Evolutionary conservation across 1,140 invertebrate genomes (phyloP), one percentile per base, ranked within the genome.

Genomic region (Panagrolaimus sp.): DNA sequence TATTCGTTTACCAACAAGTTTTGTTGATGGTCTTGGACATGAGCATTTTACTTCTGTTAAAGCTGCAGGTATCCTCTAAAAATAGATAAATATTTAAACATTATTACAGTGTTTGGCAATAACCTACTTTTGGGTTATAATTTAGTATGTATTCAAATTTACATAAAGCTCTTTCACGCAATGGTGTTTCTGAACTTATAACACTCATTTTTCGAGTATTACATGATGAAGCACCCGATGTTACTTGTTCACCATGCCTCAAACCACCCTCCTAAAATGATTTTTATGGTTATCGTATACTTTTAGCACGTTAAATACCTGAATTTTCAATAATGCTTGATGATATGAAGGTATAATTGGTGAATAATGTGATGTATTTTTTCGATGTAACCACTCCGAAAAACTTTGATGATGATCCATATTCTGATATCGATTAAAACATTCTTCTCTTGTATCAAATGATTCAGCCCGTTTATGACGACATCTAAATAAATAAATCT

Each of bases 11-110:
- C 80, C 80, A 15, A 82, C 81, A 21, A 82, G 68, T 67, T 71
- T 72, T n/a, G 72, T 52, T 15, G 78, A 81, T 2, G 80, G 80
- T 45, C 77, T 46, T 45, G 75, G 75, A 73, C 80, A 82, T 21
- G 79, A 82, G 52, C 80, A 82, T 65, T 82, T 83, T n/a, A 82
- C 80, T 74, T 82, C 80, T 8, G 80, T 82, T 48, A 82, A 73
- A 7, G 80, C 81, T 8, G 80, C 82, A 12, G 80, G 80, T 63
- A 82, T 79, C 58, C 80, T 71, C 81, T 82, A 68, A 69, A 81
- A 77, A 38, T 38, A 7, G 7, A 38, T 4, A 38, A 38, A n/a
- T n/a, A n/a, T n/a, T n/a, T n/a, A n/a, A n/a, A n/a, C n/a, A n/a
- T n/a, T n/a, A n/a, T n/a, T n/a, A n/a, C n/a, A n/a, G 32, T 38